Base-by-base conservation (phyloP, 2,888 invertebrate genomes). In the Brachyptera risi region DNA sequence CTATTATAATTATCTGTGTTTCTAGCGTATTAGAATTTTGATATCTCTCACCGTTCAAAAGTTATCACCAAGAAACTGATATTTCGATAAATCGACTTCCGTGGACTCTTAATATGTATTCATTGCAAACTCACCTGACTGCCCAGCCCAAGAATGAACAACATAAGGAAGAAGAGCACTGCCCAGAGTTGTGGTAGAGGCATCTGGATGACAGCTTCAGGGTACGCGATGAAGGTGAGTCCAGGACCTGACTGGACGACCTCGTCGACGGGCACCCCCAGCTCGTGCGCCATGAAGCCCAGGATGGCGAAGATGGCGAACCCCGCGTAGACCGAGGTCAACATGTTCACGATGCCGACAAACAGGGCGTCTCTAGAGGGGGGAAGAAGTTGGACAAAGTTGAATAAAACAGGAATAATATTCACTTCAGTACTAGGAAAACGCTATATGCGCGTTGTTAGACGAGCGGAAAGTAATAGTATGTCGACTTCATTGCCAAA, bases 301-400 rank as follows among this genome's bases (percentile, higher is more conserved):
- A 78, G 70, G 26, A 75, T 56, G 7, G 74, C 69, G 66, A 78
- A 77, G 15, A 76, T 72, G 15, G 75, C 71, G 50, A 74, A 68
- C 7, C 76, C 76, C 37, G 77, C 75, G 59, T 77, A 74, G 56
- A 79, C 68, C 31, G 77, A 77, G 2, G 77, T 76, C 44, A 73
- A 21, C 17, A 72, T 70, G 66, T 78, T 75, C 42, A 73, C 70
- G 2, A 75, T 50, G 1, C 73, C 68, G 5, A 78, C 71, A n/a
- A 76, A 65, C 31, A 69, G 40, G 1, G 69, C 69, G 61, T 69
- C 69, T 31, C 69, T 68, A 23, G 1, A 37, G n/a, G 24, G 21
- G 11, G 31, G 7, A 31, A 31, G 31, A 7, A 7, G n/a, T n/a
- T n/a, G n/a, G n/a, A n/a, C n/a, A n/a, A n/a, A n/a, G n/a, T n/a